Percentiles rank a stretch among this genome's conserved stretches.
Evolutionary conservation across 2,797 vertebrate species (phyloP).

Genomic region (Knipowitschia caucasica): DNA sequence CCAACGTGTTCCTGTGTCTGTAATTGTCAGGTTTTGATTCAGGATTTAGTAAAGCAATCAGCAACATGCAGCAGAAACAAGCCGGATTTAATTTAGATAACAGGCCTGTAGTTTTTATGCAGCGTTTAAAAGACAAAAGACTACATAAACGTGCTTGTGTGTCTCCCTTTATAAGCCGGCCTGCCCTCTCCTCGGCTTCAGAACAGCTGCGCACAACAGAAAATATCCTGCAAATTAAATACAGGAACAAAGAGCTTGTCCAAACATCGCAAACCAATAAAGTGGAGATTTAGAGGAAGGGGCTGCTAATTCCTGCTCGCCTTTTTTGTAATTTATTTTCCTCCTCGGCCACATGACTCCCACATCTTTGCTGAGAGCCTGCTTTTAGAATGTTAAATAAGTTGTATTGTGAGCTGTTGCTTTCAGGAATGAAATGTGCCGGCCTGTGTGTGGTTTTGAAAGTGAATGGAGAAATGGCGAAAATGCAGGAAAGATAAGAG

Average conservation of each 20-base stretch:
- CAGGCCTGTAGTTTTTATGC: slow-evolving; percentile 5
- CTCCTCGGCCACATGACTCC: slow-evolving; percentile 18
- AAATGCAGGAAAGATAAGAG: slow-evolving; percentile 13
- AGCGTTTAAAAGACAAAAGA: slow-evolving; percentile 9
- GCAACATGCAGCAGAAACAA: not conserved
- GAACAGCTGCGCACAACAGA: slow-evolving; percentile 43
- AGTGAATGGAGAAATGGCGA: slow-evolving; percentile 30
- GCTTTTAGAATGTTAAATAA: slow-evolving; percentile 53
- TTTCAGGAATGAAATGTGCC: slow-evolving; percentile 16
- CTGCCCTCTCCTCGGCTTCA: slow-evolving; percentile 5
- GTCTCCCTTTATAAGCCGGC: not conserved
- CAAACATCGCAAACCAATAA: slow-evolving; percentile 56
- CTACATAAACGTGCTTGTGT: slow-evolving; percentile 6
- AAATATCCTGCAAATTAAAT: slow-evolving; percentile 42
- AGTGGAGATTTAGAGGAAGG: slow-evolving; percentile 48
- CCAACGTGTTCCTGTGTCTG: not conserved
- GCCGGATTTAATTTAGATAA: slow-evolving; percentile 20
- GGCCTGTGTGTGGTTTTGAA: slow-evolving; percentile 26
- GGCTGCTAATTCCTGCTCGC: slow-evolving; percentile 35
- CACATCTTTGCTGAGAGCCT: slow-evolving; percentile 50
- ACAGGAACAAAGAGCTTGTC: slow-evolving; percentile 47
- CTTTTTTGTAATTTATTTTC: slow-evolving; percentile 48
- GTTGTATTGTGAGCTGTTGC: slow-evolving; percentile 40
- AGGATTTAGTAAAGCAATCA: slow-evolving; percentile 6
- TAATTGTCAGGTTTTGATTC: slow-evolving; percentile 6